Evolutionary conservation across 2,113 vertebrate species (phyloP).

Genomic region (Rissa tridactyla): DNA sequence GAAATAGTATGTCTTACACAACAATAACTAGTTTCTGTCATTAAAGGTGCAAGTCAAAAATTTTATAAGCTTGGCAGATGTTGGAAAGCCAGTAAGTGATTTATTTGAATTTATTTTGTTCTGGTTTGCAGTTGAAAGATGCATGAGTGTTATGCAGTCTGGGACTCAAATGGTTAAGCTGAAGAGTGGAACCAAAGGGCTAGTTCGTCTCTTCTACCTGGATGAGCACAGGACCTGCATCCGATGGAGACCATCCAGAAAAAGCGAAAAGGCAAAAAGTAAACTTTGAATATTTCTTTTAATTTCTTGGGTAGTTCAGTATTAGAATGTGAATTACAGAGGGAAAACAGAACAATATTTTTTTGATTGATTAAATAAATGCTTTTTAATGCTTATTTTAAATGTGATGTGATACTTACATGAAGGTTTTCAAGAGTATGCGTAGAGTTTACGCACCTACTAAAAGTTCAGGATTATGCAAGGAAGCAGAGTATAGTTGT

Average conservation of each 20-base stretch:
- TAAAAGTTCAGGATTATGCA: neutral
- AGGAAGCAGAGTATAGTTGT: neutral
- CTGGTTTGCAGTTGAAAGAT: constrained; percentile 91
- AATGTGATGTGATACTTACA: neutral
- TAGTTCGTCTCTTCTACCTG: constrained; percentile 97
- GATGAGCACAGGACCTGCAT: constrained; percentile 96
- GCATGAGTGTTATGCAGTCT: constrained; percentile 98
- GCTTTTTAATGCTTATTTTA: neutral
- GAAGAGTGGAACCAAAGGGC: constrained; percentile 93
- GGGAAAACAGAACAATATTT: neutral
- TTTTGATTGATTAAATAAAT: neutral
- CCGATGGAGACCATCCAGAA: constrained; percentile 95
- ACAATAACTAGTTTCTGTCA: neutral
- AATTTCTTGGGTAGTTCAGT: neutral
- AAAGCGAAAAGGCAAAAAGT: constrained; percentile 98
- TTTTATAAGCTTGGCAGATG: neutral
- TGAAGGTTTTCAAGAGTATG: neutral
- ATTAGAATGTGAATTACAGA: neutral
- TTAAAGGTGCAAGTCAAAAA: neutral
- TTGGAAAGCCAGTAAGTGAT: rapidly evolving
- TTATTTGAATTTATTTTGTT: neutral
- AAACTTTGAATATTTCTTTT: constrained; percentile 39
- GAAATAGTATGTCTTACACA: neutral
- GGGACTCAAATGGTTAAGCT: constrained; percentile 99
- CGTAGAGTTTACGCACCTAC: neutral